phyloP scores from a whole-genome alignment of 2,113 vertebrate species.

The Capra hircus region DNA sequence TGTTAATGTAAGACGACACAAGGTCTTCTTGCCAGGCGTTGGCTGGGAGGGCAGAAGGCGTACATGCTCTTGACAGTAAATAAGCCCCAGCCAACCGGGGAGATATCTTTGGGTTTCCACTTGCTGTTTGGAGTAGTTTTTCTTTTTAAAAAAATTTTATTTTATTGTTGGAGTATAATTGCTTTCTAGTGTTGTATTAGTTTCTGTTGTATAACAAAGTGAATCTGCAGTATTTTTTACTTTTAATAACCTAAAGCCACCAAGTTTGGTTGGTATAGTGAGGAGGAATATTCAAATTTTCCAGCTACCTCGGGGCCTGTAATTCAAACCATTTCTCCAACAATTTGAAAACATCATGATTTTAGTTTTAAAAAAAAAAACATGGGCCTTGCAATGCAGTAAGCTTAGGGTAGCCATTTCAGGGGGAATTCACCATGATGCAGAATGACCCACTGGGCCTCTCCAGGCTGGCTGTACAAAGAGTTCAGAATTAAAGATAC shows the following conservation, averaged over 20 bases:
- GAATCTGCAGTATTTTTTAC: background rate
- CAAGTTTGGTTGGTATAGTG: background rate
- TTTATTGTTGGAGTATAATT: background rate
- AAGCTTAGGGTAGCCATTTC: background rate
- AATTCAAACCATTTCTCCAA: conserved; percentile 15
- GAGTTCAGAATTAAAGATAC: background rate
- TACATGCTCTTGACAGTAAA: background rate
- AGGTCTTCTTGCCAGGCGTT: background rate
- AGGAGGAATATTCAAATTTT: background rate
- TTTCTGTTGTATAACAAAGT: background rate
- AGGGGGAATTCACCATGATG: background rate
- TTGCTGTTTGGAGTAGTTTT: background rate
- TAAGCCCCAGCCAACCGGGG: background rate
- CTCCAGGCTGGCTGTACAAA: background rate
- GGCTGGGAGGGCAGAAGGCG: background rate
- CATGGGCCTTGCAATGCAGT: background rate
- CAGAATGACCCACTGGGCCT: background rate
- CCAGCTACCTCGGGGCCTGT: background rate
- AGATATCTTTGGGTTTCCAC: background rate
- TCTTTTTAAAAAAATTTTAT: background rate
- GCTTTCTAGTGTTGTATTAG: background rate
- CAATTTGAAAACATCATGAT: background rate
- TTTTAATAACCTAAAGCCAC: background rate
- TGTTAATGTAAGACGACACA: background rate
- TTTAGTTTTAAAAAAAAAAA: background rate